Percentiles rank a stretch among this genome's conserved stretches.
Evolutionary conservation across 2,113 vertebrate species (phyloP).

Genomic region (Antennarius striatus): DNA sequence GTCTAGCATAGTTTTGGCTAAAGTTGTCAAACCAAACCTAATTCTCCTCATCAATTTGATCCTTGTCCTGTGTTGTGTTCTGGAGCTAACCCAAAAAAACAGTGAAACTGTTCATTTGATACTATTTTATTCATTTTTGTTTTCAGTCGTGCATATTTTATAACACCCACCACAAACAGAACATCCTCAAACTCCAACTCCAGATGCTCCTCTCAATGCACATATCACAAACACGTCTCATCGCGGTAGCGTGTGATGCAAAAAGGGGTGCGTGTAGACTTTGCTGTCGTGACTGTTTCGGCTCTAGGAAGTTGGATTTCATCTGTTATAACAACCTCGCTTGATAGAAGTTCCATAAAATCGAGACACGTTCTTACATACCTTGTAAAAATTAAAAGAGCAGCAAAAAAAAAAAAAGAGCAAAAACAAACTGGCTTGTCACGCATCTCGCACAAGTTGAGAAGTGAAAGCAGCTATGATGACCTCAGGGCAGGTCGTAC

Average conservation of each 20-base stretch:
- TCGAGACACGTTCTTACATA: conserved; percentile 71
- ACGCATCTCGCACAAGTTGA: conserved; percentile 70
- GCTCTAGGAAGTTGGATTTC: conserved; percentile 63
- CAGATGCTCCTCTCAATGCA: conserved; percentile 29
- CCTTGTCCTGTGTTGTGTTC: too few species aligned
- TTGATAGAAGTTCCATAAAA: conserved; percentile 73
- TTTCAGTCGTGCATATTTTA: background rate
- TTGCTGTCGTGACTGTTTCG: conserved; percentile 49
- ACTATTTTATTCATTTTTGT: conserved; percentile 3
- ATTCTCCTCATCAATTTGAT: background rate
- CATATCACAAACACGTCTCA: conserved; percentile 43
- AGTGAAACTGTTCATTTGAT: background rate
- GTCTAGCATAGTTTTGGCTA: background rate
- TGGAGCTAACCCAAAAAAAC: background rate
- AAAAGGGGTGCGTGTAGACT: conserved; percentile 48
- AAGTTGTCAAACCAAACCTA: background rate
- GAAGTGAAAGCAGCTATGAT: conserved; percentile 49
- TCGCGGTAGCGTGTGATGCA: conserved; percentile 61
- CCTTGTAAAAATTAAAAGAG: conserved; percentile 75
- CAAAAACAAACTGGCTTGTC: conserved; percentile 70
- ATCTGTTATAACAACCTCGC: conserved; percentile 68
- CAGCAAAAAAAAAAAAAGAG: conserved; percentile 53
- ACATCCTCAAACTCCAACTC: conserved; percentile 15
- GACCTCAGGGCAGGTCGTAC: conserved; percentile 35
- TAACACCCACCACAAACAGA: background rate